Conservation (phyloP, 2,113 vertebrate species). For the Oriolus oriolus region DNA sequence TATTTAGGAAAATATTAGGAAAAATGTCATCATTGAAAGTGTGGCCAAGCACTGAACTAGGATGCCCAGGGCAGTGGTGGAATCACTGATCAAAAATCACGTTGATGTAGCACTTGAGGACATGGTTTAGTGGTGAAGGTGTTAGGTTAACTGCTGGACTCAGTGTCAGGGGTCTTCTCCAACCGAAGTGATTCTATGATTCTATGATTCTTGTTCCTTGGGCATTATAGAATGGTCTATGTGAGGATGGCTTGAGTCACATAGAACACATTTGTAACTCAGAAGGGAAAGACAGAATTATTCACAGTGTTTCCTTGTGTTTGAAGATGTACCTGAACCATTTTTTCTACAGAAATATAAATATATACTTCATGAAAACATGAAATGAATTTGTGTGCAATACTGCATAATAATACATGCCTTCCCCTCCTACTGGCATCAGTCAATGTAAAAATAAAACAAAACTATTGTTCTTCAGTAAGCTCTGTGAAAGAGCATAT, state of each 20-base stretch:
- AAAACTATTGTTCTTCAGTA: not conserved
- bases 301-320: not conserved
- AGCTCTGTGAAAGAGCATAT: not conserved
- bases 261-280: not conserved
- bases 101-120: not conserved
- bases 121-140: not conserved
- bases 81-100: not conserved
- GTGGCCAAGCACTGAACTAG: not conserved
- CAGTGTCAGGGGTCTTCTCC: not conserved
- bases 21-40: not conserved
- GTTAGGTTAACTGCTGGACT: not conserved
- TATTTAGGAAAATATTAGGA: not conserved
- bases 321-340: not conserved
- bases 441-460: conserved; percentile 3
- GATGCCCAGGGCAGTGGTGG: not conserved
- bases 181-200: not conserved
- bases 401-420: not conserved
- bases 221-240: not conserved
- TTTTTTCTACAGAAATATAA: not conserved
- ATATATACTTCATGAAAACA: not conserved
- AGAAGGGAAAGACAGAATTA: not conserved
- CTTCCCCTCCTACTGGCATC: not conserved
- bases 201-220: not conserved
- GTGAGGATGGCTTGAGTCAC: not conserved
- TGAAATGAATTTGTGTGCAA: not conserved